Percentiles rank a stretch among this genome's conserved stretches.
These are phyloP conservation scores for Diorhabda elongata DNA, from an alignment of 1,140 invertebrate genomes.

Conservation along the genomic window DNA sequence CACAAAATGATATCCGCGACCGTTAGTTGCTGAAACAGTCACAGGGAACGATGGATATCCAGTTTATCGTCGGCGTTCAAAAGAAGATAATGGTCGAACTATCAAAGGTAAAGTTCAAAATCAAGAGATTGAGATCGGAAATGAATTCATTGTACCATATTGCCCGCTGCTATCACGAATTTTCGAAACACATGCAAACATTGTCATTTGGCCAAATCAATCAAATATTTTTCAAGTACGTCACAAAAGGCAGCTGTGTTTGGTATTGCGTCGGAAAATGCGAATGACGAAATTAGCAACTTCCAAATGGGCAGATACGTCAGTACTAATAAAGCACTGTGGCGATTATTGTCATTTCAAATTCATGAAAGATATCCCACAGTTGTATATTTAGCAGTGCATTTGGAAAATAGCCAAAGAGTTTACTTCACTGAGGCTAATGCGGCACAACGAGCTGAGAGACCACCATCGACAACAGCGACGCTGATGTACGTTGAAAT, in stretches of 20 bases:
- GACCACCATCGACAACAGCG: constrained; percentile 33
- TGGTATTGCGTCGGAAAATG: constrained; percentile 27
- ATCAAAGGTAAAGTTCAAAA: constrained; percentile 8
- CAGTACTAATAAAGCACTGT: not conserved
- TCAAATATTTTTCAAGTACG: too few species aligned
- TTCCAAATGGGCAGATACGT: not conserved
- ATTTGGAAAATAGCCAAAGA: not conserved
- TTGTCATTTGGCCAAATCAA: too few species aligned
- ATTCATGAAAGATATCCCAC: constrained; percentile 3
- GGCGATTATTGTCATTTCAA: not conserved
- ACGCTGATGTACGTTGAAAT: constrained; percentile 49
- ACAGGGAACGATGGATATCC: constrained; percentile 43
- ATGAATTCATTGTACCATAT: constrained; percentile 47
- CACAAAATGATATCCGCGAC: too few species aligned
- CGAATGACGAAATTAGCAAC: not conserved
- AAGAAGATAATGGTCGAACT: constrained; percentile 34
- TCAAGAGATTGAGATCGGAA: constrained; percentile 23
- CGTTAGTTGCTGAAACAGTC: constrained; percentile 28
- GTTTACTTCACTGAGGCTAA: constrained; percentile 3
- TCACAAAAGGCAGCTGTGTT: constrained; percentile 32
- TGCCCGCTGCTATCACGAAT: constrained; percentile 41
- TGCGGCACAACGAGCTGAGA: not conserved
- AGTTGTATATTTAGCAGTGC: not conserved
- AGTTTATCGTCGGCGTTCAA: constrained; percentile 44
- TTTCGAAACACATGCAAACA: constrained; percentile 23